These are phyloP conservation scores for Synanthedon tipuliformis DNA, from an alignment of 2,888 invertebrate genomes.

Conservation along the genomic window DNA sequence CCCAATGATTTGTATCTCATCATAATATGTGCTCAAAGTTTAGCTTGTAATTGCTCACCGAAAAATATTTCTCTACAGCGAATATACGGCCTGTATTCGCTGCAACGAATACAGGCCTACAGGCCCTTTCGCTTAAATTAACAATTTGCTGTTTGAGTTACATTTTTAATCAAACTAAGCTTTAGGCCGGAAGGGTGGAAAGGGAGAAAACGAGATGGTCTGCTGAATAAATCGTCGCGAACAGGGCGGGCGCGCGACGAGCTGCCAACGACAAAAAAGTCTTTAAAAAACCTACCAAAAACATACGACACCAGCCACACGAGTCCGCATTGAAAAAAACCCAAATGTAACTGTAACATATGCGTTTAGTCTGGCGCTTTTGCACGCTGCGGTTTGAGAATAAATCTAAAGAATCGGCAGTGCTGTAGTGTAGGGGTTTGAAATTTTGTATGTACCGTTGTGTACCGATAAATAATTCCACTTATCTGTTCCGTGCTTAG, in stretches of 20 bases:
- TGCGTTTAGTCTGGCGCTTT: background rate
- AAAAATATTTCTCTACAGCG: too few relatives aligned
- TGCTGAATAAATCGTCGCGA: constrained; percentile 45
- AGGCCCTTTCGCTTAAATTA: too few relatives aligned
- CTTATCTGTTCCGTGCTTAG: too few relatives aligned
- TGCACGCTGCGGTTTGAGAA: background rate
- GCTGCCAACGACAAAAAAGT: constrained; percentile 11
- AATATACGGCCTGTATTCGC: too few relatives aligned
- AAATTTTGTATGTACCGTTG: too few relatives aligned
- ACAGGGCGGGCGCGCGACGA: constrained; percentile 10
- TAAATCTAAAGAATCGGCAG: background rate
- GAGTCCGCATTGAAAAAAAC: constrained; percentile 2
- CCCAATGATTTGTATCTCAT: too few relatives aligned
- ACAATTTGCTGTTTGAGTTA: constrained; percentile 11
- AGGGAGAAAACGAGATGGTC: constrained; percentile 27
- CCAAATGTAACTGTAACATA: background rate
- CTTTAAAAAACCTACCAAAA: constrained; percentile 7
- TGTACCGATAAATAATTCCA: too few relatives aligned
- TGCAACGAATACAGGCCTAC: too few relatives aligned
- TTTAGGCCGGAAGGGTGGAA: constrained; percentile 25
- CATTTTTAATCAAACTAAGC: constrained; percentile 42
- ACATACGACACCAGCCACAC: constrained; percentile 20
- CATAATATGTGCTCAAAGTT: too few relatives aligned
- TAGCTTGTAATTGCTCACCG: too few relatives aligned
- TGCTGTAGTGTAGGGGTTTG: too few relatives aligned